Conservation (phyloP, 2,113 vertebrate species). For the Tympanuchus pallidicinctus region DNA sequence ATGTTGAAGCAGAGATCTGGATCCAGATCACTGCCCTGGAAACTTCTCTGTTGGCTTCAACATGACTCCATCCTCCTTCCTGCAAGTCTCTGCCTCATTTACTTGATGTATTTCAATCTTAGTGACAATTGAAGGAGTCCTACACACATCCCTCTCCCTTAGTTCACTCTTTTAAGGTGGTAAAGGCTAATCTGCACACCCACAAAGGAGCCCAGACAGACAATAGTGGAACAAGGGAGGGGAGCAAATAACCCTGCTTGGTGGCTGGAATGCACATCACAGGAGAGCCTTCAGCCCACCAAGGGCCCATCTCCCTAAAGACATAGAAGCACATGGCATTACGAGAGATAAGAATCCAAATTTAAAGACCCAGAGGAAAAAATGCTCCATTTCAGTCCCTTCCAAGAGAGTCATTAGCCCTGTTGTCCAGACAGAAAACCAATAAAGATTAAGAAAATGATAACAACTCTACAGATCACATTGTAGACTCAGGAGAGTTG, state of each 20-base stretch:
- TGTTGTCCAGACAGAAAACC: background rate
- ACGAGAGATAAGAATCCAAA: background rate
- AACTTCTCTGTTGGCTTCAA: background rate
- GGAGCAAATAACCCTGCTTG: background rate
- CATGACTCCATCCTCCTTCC: background rate
- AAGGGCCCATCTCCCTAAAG: background rate
- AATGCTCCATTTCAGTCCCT: background rate
- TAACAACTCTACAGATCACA: background rate
- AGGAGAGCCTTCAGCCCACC: background rate
- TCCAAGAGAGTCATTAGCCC: background rate
- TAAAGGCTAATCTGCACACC: background rate
- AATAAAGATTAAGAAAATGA: background rate
- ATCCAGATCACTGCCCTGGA: background rate
- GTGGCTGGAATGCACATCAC: background rate
- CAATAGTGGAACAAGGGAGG: rapidly evolving
- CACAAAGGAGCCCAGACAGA: background rate
- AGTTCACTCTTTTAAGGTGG: background rate
- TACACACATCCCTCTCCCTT: background rate
- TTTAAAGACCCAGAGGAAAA: background rate
- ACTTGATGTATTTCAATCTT: background rate
- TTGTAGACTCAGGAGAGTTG: background rate
- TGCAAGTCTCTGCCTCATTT: background rate
- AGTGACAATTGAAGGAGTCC: background rate
- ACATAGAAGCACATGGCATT: background rate
- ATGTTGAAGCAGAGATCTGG: background rate